A percentile compares a stretch with the other conserved stretches of the same genome.
Conservation (phyloP, 2,113 vertebrate genomes). For the Myiozetetes cayanensis region DNA sequence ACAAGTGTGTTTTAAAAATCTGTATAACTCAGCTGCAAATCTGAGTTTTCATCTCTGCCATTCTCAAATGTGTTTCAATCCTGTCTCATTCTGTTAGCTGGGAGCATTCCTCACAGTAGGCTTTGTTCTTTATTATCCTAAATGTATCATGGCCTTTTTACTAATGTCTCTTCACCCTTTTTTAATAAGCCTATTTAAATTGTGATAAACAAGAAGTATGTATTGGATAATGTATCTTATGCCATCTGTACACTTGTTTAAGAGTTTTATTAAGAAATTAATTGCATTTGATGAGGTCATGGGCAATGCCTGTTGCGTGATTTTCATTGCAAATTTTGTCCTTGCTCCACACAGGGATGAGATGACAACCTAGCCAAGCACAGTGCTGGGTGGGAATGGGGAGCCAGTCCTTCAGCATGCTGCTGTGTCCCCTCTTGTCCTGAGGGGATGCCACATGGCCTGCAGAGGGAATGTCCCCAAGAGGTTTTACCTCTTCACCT, state of each 20-base stretch:
- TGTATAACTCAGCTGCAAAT: not conserved
- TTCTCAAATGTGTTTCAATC: not conserved
- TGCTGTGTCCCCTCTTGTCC: not conserved
- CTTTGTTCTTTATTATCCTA: not conserved
- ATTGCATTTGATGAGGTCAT: not conserved
- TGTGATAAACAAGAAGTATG: not conserved
- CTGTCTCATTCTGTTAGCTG: not conserved
- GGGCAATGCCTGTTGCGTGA: not conserved
- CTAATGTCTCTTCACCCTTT: not conserved
- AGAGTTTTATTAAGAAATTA: not conserved
- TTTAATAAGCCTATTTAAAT: not conserved
- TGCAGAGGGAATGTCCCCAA: fast-evolving
- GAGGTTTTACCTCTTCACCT: not conserved
- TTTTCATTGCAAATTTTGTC: not conserved
- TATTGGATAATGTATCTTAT: not conserved
- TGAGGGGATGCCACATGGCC: fast-evolving
- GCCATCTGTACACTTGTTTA: not conserved
- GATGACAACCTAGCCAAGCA: fast-evolving
- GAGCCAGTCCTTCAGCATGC: not conserved
- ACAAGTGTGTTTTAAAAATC: not conserved
- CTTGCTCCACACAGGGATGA: not conserved
- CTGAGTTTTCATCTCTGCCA: not conserved
- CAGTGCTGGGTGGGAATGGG: not conserved
- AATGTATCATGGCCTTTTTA: not conserved
- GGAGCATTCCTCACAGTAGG: not conserved